Evolutionary conservation across 2,888 invertebrate species (phyloP), one percentile per base, ranked within the genome.

Genomic region (Sturmia bella): DNA sequence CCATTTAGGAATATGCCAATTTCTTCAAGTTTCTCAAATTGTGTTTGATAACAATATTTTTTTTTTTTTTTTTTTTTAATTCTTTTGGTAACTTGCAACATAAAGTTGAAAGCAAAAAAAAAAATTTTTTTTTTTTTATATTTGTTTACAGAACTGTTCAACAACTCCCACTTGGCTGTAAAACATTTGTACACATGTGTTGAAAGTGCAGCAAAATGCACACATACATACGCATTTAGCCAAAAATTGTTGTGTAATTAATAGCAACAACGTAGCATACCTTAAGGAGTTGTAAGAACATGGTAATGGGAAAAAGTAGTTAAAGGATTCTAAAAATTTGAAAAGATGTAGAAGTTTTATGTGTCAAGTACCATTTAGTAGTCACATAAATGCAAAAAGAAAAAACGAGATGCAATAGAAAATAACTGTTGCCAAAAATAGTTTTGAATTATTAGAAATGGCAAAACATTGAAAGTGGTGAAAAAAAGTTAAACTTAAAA

Each of bases 211-310:
- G 24, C 63, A 45, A n/a, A 32, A 27, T 37, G 9, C 12, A 13
- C 37, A 64, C 45, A 24, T 0, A 27, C n/a, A 9, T 4, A n/a
- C 1, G 9, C 41, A 24, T 17, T 45, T 13, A 45, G 17, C 32
- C 56, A 68, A 45, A 61, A 77, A 63, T 45, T 72, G 72, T 76
- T 76, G 72, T 76, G 76, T 81, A 76, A 73, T 81, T 81, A 77
- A 81, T 81, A 77, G 61, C 73, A 77, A 81, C 73, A 68, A 64
- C 77, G 52, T 72, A 21, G 72, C 43, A 77, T 81, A 73, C 77
- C 76, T 77, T 63, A 68, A 73, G 72, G 77, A 73, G 72, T 73
- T 73, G 50, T 32, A 73, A 3, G 43, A 7, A 76, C 66, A 63
- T 73, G 56, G 39, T 72, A 73, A 76, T 81, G 61, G 61, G 57